phyloP scores from a whole-genome alignment of 1,140 invertebrate genomes.

The Dendrolimus kikuchii region DNA sequence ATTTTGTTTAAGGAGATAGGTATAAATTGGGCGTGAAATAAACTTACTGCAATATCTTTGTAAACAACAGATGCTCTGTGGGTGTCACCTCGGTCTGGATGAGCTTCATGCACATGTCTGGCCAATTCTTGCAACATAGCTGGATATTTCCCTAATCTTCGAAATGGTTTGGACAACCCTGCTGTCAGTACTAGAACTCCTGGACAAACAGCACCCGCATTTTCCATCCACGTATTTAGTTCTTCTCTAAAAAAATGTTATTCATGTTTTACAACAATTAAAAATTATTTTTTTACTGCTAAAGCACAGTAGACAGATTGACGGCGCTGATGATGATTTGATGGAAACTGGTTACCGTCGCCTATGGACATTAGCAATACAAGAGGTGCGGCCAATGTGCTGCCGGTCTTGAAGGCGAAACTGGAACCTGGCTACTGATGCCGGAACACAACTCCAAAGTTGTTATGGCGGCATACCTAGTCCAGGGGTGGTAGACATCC shows the following conservation, averaged over 20 bases:
- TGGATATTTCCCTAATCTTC: constrained; percentile 95
- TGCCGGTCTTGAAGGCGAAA: too few species aligned
- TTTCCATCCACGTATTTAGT: constrained; percentile 90
- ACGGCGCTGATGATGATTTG: too few species aligned
- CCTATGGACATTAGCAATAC: too few species aligned
- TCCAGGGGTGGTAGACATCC: too few species aligned
- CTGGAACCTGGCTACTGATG: too few species aligned
- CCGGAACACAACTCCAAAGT: too few species aligned
- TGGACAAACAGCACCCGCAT: constrained; percentile 84
- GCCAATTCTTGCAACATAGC: constrained; percentile 95
- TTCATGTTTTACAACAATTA: neutral
- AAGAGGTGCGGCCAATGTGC: too few species aligned
- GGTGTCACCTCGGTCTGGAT: constrained; percentile 96
- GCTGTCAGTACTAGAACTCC: constrained; percentile 93
- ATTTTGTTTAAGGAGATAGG: too few species aligned
- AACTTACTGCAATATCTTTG: constrained; percentile 92
- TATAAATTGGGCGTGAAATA: neutral
- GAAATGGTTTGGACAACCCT: constrained; percentile 94
- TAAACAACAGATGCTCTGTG: constrained; percentile 95
- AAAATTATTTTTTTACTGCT: neutral
- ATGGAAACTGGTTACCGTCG: too few species aligned
- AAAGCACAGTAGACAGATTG: too few species aligned
- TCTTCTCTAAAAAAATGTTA: constrained; percentile 79
- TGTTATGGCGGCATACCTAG: too few species aligned
- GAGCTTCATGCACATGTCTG: constrained; percentile 94